These are phyloP conservation scores for Mormoops blainvillei DNA, from an alignment of 2,113 vertebrate genomes.

Conservation along the genomic window DNA sequence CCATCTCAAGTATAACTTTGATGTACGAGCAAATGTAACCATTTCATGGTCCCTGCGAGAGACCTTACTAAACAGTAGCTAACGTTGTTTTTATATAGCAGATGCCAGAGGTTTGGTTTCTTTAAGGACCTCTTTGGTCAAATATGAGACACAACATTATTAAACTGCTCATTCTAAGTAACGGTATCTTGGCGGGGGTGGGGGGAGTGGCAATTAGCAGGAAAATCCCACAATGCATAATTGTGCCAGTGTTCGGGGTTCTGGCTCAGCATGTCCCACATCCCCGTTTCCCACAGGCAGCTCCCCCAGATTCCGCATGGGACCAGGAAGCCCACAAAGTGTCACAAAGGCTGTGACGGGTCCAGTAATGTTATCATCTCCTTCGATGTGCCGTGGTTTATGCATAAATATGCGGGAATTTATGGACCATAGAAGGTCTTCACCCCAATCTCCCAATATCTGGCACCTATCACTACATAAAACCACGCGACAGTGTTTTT, in stretches of 20 bases:
- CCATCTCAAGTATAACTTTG: neutral
- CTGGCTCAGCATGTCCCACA: rapidly evolving
- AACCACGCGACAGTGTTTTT: neutral
- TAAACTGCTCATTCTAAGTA: neutral
- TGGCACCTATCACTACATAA: neutral
- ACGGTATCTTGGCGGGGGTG: neutral
- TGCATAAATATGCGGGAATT: neutral
- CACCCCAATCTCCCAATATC: neutral
- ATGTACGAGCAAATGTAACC: neutral
- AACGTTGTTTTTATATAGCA: neutral
- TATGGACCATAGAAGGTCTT: neutral
- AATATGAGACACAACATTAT: neutral
- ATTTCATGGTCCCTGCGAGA: too few relatives aligned
- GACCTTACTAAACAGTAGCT: neutral
- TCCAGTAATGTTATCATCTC: neutral
- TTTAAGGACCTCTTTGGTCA: neutral
- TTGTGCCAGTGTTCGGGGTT: rapidly evolving
- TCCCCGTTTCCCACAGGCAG: neutral
- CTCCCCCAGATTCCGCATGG: neutral
- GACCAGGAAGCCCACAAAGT: rapidly evolving
- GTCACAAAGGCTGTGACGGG: neutral
- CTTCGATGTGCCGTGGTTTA: neutral
- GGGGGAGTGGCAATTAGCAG: neutral
- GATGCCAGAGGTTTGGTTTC: neutral
- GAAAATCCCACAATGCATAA: neutral